Conservation (phyloP, 1,140 invertebrate genomes). For the Aricia agestis region DNA sequence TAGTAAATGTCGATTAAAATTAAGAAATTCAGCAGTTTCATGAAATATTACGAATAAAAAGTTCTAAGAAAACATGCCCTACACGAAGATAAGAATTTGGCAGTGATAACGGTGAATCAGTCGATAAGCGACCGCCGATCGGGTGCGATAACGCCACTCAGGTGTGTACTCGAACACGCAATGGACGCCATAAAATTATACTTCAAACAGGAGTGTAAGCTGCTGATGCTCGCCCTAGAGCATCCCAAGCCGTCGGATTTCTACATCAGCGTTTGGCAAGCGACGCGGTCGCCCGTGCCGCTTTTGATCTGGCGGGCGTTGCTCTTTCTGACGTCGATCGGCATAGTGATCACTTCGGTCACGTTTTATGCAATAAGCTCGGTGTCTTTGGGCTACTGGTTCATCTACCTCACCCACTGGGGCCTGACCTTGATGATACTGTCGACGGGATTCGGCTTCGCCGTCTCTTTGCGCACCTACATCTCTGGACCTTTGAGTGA, state of each 20-base stretch:
- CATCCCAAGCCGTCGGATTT: constrained; percentile 50
- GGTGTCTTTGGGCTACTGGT: constrained; percentile 47
- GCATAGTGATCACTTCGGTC: constrained; percentile 49
- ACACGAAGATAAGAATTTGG: constrained; percentile 37
- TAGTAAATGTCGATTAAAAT: no score
- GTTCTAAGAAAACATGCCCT: neutral
- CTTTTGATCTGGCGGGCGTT: constrained; percentile 51
- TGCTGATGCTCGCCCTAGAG: constrained; percentile 47
- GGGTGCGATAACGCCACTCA: constrained; percentile 40
- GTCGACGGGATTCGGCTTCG: constrained; percentile 49
- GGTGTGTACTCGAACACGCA: constrained; percentile 29
- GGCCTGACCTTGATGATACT: constrained; percentile 46
- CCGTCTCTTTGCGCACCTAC: constrained; percentile 51
- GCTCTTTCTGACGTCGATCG: constrained; percentile 50
- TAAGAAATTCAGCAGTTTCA: neutral
- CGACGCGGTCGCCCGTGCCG: constrained; percentile 48
- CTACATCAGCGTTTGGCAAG: constrained; percentile 60
- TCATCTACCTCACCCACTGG: constrained; percentile 67
- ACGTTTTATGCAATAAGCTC: constrained; percentile 44
- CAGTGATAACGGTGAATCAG: constrained; percentile 37
- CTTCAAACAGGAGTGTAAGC: constrained; percentile 49
- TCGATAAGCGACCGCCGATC: constrained; percentile 36
- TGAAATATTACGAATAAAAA: neutral
- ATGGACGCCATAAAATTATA: constrained; percentile 56
- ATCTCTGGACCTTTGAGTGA: constrained; percentile 60